Percentiles rank a stretch among this genome's conserved stretches.
phyloP scores from a whole-genome alignment of 2,888 invertebrate species.

The Mycalesis mineus region DNA sequence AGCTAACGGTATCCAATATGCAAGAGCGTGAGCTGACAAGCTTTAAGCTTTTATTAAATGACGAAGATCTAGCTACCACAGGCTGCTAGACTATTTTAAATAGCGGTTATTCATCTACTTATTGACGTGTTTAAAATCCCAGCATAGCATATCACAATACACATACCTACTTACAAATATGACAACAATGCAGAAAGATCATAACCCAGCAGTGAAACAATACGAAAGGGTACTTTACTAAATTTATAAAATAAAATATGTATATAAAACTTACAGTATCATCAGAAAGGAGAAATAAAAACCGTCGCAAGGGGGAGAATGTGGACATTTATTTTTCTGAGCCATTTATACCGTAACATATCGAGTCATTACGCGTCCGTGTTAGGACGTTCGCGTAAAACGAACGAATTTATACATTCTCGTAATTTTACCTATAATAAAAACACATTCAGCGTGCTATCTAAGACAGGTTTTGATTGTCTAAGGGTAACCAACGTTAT shows the following conservation, averaged over 20 bases:
- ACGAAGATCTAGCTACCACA: too few relatives aligned
- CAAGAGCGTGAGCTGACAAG: too few relatives aligned
- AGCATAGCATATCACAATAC: too few relatives aligned
- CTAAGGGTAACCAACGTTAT: not conserved
- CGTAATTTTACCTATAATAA: slow-evolving; percentile 8
- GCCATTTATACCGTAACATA: slow-evolving; percentile 38
- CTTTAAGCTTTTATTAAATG: too few relatives aligned
- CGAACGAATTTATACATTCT: slow-evolving; percentile 25
- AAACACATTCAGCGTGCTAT: not conserved
- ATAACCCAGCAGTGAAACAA: not conserved
- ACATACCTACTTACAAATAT: not conserved
- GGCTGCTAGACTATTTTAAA: too few relatives aligned
- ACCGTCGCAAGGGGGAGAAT: slow-evolving; percentile 26
- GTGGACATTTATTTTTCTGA: slow-evolving; percentile 37
- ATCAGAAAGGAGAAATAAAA: slow-evolving; percentile 23
- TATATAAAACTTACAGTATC: slow-evolving; percentile 10
- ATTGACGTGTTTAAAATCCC: too few relatives aligned
- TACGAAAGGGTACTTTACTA: not conserved
- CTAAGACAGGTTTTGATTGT: not conserved
- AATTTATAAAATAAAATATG: slow-evolving; percentile 9
- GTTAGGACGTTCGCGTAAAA: slow-evolving; percentile 21
- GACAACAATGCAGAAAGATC: not conserved
- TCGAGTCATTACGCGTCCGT: slow-evolving; percentile 33
- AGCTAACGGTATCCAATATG: too few relatives aligned
- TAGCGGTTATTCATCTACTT: too few relatives aligned